These are phyloP conservation scores for Carassius auratus DNA, from an alignment of 2,113 vertebrate species.

Conservation along the genomic window DNA sequence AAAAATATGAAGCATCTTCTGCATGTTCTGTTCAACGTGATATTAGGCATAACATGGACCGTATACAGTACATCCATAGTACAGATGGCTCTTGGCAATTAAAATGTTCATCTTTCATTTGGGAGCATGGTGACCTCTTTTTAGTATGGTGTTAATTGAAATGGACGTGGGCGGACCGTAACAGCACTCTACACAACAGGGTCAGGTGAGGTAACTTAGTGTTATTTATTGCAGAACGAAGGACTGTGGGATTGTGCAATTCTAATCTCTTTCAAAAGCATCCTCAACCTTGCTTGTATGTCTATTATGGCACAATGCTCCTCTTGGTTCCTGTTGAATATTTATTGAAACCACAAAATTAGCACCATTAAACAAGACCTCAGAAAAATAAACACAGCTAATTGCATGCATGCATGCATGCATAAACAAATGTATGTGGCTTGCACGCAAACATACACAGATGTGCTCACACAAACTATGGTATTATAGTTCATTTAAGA, in stretches of 20 bases:
- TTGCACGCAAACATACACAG: background rate
- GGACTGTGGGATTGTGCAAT: background rate
- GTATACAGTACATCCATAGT: background rate
- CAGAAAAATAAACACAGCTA: constrained; percentile 26
- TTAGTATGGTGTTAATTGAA: constrained; percentile 9
- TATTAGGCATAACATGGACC: background rate
- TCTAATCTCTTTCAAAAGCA: constrained; percentile 13
- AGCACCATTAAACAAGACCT: constrained; percentile 34
- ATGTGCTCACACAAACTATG: constrained; percentile 8
- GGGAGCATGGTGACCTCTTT: constrained; percentile 19
- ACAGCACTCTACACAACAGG: constrained; percentile 6
- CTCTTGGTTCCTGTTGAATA: constrained; percentile 18
- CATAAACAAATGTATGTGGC: constrained; percentile 20
- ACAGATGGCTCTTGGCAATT: constrained; percentile 18
- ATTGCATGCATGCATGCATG: constrained; percentile 20
- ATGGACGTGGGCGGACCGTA: background rate
- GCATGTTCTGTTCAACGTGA: background rate
- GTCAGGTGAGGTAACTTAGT: constrained; percentile 24
- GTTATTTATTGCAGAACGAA: constrained; percentile 14
- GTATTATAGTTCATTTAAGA: constrained; percentile 12
- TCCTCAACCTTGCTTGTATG: constrained; percentile 1
- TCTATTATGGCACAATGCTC: background rate
- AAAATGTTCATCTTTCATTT: constrained; percentile 16
- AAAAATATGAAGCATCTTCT: no score
- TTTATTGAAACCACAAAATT: constrained; percentile 32